A percentile compares a stretch with the other conserved stretches of the same genome.
Conservation (phyloP, 2,888 invertebrate genomes). For the Liodrosophila aerea region DNA sequence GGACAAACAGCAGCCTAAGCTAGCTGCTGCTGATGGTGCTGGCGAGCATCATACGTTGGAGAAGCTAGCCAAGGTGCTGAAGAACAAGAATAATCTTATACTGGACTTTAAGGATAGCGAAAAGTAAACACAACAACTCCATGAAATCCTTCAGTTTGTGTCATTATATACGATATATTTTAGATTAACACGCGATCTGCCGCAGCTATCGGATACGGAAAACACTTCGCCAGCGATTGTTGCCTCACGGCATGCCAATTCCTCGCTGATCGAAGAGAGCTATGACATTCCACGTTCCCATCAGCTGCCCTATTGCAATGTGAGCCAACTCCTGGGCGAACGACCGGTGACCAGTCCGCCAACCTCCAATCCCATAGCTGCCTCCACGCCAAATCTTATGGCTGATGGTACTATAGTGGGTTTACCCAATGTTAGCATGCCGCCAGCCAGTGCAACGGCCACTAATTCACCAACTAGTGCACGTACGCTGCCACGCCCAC, state of each 20-base stretch:
- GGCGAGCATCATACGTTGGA: constrained; percentile 60
- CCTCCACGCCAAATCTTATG: constrained; percentile 81
- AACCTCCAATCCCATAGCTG: constrained; percentile 76
- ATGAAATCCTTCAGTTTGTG: too few species aligned
- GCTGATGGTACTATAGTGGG: constrained; percentile 48
- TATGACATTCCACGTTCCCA: constrained; percentile 89
- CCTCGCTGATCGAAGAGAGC: constrained; percentile 83
- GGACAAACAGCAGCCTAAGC: constrained; percentile 26
- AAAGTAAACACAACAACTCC: constrained; percentile 75
- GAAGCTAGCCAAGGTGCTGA: constrained; percentile 83
- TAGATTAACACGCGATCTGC: constrained; percentile 79
- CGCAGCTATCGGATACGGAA: constrained; percentile 82
- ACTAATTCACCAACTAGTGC: constrained; percentile 58
- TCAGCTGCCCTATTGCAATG: constrained; percentile 83
- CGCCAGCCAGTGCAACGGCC: constrained; percentile 5
- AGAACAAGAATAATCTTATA: constrained; percentile 83
- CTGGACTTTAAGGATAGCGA: constrained; percentile 82
- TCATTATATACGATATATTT: too few species aligned
- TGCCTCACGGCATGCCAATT: constrained; percentile 79
- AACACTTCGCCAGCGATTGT: constrained; percentile 82
- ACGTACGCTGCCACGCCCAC: constrained; percentile 79
- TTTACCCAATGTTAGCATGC: constrained; percentile 14
- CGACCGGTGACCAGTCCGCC: constrained; percentile 73
- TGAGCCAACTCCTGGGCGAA: constrained; percentile 77
- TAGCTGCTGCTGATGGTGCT: constrained; percentile 81